These are phyloP conservation scores for Motacilla alba DNA, from an alignment of 2,113 vertebrate genomes.

Conservation along the genomic window DNA sequence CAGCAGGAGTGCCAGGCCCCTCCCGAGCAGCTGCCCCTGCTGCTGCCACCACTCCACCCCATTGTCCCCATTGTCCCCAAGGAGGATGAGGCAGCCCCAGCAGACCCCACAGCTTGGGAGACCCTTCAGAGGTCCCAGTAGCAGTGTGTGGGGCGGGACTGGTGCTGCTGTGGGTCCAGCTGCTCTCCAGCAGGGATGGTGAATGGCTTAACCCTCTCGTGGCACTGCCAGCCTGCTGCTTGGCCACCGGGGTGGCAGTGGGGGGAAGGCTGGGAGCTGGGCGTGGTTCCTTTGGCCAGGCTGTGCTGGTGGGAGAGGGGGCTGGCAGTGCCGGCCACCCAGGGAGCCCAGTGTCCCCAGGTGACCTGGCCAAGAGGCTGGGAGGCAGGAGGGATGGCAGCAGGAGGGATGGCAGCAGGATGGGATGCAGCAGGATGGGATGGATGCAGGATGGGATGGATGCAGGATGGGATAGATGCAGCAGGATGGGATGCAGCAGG, in stretches of 20 bases:
- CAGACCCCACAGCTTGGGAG: not conserved
- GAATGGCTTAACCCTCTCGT: not conserved
- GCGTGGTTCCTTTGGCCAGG: not conserved
- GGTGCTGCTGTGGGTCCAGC: not conserved
- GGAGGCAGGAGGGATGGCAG: not conserved
- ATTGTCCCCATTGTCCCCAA: not conserved
- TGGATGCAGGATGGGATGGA: slow-evolving; percentile 33
- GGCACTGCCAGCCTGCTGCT: rapidly evolving
- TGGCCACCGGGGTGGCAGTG: not conserved
- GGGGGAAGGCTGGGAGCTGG: not conserved
- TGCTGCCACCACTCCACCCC: not conserved
- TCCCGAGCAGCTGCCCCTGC: not conserved
- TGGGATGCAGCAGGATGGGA: too few species aligned
- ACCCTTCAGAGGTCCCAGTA: not conserved
- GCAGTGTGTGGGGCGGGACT: not conserved
- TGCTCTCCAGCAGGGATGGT: not conserved
- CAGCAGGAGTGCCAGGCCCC: not conserved
- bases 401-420: too few species aligned
- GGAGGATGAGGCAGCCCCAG: not conserved
- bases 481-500: too few species aligned
- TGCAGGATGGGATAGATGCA: too few species aligned
- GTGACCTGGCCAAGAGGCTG: slow-evolving; percentile 33
- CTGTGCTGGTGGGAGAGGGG: not conserved
- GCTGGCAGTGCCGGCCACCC: slow-evolving; percentile 1
- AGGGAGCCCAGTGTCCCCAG: slow-evolving; percentile 48